Conservation (phyloP, 2,888 invertebrate genomes). For the Cheilosia grossa region DNA sequence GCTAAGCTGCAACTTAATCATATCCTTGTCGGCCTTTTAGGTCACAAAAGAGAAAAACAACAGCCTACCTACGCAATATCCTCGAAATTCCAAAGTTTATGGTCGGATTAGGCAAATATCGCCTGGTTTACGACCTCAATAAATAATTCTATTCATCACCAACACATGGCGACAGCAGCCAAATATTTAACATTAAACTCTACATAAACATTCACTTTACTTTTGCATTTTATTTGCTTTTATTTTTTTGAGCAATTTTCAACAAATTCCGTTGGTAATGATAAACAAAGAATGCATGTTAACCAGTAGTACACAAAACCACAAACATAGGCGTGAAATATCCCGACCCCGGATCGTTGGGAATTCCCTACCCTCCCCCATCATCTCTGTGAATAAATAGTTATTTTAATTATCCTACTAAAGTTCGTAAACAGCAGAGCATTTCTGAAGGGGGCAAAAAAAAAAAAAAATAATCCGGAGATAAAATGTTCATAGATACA, state of each 20-base stretch:
- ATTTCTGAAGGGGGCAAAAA: background rate
- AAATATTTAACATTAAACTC: constrained; percentile 14
- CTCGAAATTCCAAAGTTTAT: constrained; percentile 6
- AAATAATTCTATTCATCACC: constrained; percentile 16
- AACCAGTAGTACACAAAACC: constrained; percentile 44
- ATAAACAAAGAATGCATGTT: constrained; percentile 40
- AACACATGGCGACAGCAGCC: background rate
- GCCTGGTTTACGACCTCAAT: constrained; percentile 7
- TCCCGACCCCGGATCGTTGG: constrained; percentile 30
- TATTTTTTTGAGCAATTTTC: constrained; percentile 8
- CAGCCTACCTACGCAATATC: background rate
- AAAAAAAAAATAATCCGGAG: constrained; percentile 2
- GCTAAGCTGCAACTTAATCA: constrained; percentile 4
- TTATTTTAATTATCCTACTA: constrained; percentile 57
- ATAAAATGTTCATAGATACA: constrained; percentile 17
- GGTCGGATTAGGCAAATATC: constrained; percentile 9
- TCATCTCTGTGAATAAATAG: constrained; percentile 26
- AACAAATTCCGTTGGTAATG: constrained; percentile 27
- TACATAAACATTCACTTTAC: constrained; percentile 32
- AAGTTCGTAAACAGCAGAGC: constrained; percentile 44
- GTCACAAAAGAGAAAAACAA: background rate
- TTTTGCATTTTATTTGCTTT: constrained; percentile 8
- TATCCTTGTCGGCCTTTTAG: background rate
- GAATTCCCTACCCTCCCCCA: constrained; percentile 17
- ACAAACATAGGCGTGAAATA: constrained; percentile 67